These are phyloP conservation scores for Trematomus bernacchii DNA, from an alignment of 2,797 vertebrate species.

Conservation along the genomic window DNA sequence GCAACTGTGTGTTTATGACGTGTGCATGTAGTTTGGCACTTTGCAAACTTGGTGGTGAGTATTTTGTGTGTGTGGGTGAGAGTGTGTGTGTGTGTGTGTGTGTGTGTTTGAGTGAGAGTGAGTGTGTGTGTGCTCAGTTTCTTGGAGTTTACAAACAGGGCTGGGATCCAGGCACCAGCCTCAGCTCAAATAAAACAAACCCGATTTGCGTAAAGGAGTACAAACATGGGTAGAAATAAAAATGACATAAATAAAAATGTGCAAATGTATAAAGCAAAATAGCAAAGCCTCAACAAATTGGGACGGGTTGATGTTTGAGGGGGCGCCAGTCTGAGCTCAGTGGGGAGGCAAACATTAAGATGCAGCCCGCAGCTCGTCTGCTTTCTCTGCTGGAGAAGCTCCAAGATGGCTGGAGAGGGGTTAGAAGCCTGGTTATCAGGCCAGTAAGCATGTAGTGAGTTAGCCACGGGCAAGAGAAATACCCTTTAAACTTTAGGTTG, in stretches of 20 bases:
- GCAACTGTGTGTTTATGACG: constrained; percentile 23
- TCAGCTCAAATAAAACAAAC: constrained; percentile 68
- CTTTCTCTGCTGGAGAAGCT: constrained; percentile 13
- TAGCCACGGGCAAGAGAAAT: background rate
- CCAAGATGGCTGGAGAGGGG: background rate
- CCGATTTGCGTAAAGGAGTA: constrained; percentile 41
- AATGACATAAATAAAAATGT: constrained; percentile 69
- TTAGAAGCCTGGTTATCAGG: background rate
- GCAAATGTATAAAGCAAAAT: constrained; percentile 54
- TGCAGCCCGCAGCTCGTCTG: constrained; percentile 14
- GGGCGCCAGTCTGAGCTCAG: constrained; percentile 18
- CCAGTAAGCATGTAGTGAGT: background rate
- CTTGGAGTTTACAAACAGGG: constrained; percentile 54
- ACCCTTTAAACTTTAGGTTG: constrained; percentile 13
- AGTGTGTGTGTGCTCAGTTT: background rate
- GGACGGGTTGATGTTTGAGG: constrained; percentile 18
- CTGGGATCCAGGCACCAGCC: constrained; percentile 58
- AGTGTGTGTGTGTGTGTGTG: constrained; percentile 23
- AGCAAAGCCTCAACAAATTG: constrained; percentile 46
- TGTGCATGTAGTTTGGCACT: background rate
- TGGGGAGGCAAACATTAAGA: background rate
- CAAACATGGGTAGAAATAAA: constrained; percentile 65
- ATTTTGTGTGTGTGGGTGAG: background rate
- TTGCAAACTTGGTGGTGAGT: background rate
- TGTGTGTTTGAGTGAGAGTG: constrained; percentile 9